These are phyloP conservation scores for Protonemura montana DNA, from an alignment of 2,888 invertebrate genomes.

Conservation along the genomic window DNA sequence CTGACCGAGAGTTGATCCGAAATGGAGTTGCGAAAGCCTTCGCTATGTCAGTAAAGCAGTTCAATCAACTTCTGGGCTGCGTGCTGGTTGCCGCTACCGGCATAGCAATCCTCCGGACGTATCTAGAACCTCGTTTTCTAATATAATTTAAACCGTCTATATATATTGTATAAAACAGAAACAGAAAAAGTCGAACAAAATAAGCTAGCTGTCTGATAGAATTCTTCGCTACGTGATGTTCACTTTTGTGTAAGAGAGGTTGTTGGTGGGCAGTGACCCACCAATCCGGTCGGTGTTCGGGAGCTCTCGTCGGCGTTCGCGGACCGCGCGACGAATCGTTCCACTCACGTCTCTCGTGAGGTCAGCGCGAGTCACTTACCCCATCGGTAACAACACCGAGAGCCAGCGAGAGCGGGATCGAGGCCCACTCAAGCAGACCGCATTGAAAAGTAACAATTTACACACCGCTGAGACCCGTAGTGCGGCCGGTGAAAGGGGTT, in stretches of 20 bases:
- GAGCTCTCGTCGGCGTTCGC: slow-evolving; percentile 43
- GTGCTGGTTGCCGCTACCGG: background rate
- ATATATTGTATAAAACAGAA: background rate
- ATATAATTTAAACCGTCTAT: background rate
- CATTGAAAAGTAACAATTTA: slow-evolving; percentile 56
- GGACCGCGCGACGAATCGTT: slow-evolving; percentile 29
- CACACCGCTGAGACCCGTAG: background rate
- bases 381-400: slow-evolving; percentile 53
- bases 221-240: slow-evolving; percentile 38
- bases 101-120: background rate
- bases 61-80: slow-evolving; percentile 31
- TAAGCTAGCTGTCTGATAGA: background rate
- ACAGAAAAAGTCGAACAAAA: slow-evolving; percentile 30
- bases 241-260: slow-evolving; percentile 44
- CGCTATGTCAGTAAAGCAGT: slow-evolving; percentile 39
- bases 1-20: background rate
- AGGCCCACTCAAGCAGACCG: slow-evolving; percentile 51
- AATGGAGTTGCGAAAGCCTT: background rate
- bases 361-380: slow-evolving; percentile 74
- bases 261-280: slow-evolving; percentile 49
- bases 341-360: slow-evolving; percentile 57
- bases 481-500: background rate
- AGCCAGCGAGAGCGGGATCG: too few relatives aligned
- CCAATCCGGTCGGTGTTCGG: slow-evolving; percentile 45
- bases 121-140: slow-evolving; percentile 33